Percentiles rank a stretch among this genome's conserved stretches.
These are phyloP conservation scores for Campoplex capitator DNA, from an alignment of 2,888 invertebrate species.

Conservation along the genomic window DNA sequence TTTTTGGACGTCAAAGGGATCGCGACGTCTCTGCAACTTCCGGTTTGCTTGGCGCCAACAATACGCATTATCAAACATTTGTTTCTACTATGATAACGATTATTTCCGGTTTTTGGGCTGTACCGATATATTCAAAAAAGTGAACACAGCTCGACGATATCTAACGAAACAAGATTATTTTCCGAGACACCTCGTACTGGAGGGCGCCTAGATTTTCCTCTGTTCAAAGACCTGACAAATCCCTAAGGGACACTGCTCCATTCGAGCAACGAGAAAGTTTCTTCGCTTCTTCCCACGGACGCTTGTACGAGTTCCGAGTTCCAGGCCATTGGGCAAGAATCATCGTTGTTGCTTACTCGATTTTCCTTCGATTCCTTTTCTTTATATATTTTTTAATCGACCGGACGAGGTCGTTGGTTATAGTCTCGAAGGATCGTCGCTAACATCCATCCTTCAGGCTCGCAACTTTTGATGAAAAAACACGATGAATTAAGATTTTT, in stretches of 20 bases:
- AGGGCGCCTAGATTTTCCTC: slow-evolving; percentile 37
- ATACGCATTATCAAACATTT: slow-evolving; percentile 57
- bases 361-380: slow-evolving; percentile 56
- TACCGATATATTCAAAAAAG: slow-evolving; percentile 9
- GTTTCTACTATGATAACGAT: slow-evolving; percentile 37
- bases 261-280: slow-evolving; percentile 63
- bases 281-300: slow-evolving; percentile 79
- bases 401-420: slow-evolving; percentile 3
- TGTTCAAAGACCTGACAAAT: slow-evolving; percentile 22
- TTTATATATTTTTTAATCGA: slow-evolving; percentile 15
- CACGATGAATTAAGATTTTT: neutral
- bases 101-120: slow-evolving; percentile 47
- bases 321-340: slow-evolving; percentile 77
- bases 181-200: neutral
- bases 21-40: slow-evolving; percentile 53
- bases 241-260: slow-evolving; percentile 26
- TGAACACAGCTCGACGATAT: slow-evolving; percentile 47
- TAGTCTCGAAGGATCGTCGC: slow-evolving; percentile 1
- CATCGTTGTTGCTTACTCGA: slow-evolving; percentile 69
- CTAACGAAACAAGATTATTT: slow-evolving; percentile 26
- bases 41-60: slow-evolving; percentile 70
- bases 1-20: slow-evolving; percentile 16
- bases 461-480: neutral
- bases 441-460: neutral
- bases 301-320: slow-evolving; percentile 72